phyloP scores from a whole-genome alignment of 2,888 invertebrate species.

The Drosophila pullipes region DNA sequence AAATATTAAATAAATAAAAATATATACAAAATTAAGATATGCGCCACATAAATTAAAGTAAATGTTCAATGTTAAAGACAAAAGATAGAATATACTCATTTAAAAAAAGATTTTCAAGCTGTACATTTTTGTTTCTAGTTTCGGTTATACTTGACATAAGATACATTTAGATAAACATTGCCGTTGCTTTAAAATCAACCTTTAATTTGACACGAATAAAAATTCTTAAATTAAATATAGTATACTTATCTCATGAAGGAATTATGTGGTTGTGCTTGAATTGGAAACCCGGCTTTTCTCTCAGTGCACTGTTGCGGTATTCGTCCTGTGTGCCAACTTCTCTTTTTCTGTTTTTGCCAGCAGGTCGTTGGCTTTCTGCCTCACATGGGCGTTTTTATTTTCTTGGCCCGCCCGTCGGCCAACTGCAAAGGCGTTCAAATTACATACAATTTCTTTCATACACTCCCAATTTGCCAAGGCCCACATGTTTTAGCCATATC shows the following conservation, averaged over 20 bases:
- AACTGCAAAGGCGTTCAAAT: constrained; percentile 76
- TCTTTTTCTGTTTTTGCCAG: constrained; percentile 50
- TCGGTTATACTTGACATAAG: not conserved
- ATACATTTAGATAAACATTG: not conserved
- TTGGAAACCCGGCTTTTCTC: not conserved
- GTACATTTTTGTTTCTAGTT: not conserved
- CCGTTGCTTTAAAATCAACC: not conserved
- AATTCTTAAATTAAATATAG: not conserved
- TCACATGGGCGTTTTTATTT: constrained; percentile 78
- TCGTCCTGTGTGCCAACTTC: constrained; percentile 57
- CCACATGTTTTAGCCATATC: constrained; percentile 30
- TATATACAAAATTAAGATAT: not conserved
- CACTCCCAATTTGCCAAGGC: constrained; percentile 17
- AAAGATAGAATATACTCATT: not conserved
- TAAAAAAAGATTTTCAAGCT: not conserved
- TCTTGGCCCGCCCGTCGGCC: constrained; percentile 66
- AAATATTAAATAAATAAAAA: not conserved
- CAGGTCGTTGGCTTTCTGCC: constrained; percentile 78
- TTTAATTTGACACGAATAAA: not conserved
- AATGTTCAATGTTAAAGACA: not conserved
- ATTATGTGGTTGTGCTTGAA: not conserved
- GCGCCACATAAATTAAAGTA: not conserved
- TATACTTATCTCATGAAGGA: not conserved
- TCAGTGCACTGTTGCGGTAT: constrained; percentile 50
- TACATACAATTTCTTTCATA: constrained; percentile 69